A percentile compares a stretch with the other conserved stretches of the same genome.
phyloP scores from a whole-genome alignment of 2,113 vertebrate genomes.

The Galemys pyrenaicus region DNA sequence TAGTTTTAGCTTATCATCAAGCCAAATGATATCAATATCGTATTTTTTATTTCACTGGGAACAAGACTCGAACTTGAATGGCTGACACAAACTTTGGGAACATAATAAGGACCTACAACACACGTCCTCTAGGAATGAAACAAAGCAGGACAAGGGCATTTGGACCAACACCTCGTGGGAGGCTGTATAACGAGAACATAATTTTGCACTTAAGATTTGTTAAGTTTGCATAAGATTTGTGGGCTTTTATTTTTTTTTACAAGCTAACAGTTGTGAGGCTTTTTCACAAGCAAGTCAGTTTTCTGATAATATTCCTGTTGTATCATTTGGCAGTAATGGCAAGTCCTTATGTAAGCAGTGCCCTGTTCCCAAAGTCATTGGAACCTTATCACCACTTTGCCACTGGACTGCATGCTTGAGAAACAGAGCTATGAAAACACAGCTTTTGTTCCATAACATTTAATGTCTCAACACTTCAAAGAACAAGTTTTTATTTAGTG shows the following conservation, averaged over 20 bases:
- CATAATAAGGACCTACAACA: background rate
- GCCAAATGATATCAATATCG: background rate
- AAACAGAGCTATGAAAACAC: background rate
- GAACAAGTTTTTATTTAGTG: background rate
- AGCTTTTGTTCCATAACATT: background rate
- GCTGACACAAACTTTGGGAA: background rate
- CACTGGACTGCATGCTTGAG: no score
- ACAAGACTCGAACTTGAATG: background rate
- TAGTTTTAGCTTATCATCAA: background rate
- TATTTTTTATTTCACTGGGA: background rate
- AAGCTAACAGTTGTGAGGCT: background rate
- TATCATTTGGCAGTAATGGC: background rate
- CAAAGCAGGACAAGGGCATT: background rate
- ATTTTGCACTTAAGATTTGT: background rate
- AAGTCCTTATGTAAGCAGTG: background rate
- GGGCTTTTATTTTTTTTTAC: background rate
- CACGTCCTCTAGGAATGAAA: background rate
- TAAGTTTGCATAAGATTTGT: background rate
- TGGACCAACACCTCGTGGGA: background rate
- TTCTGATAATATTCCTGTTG: background rate
- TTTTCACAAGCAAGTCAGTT: background rate
- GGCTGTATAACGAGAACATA: background rate
- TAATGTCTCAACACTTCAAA: background rate
- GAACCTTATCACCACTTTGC: background rate
- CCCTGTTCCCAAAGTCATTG: background rate